Conservation (phyloP, 2,888 invertebrate species). For the Trichogramma evanescens region DNA sequence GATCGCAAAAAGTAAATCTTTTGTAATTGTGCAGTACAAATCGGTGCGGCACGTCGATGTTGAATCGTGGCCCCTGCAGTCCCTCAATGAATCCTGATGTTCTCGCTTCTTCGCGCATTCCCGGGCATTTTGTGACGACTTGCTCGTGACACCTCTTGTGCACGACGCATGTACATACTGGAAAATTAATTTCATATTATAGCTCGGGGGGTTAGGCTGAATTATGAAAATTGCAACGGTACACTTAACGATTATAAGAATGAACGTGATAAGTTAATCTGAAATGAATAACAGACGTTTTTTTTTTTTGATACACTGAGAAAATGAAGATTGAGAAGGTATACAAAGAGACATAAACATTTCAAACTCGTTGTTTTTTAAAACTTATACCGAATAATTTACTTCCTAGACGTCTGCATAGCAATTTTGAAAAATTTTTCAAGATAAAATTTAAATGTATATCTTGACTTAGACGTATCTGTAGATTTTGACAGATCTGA, state of each 20-base stretch:
- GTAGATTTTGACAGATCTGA: too few species aligned
- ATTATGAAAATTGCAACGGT: background rate
- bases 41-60: slow-evolving; percentile 96
- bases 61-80: slow-evolving; percentile 78
- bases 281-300: background rate
- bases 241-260: slow-evolving; percentile 1
- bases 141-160: slow-evolving; percentile 97
- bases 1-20: slow-evolving; percentile 98
- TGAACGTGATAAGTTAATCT: background rate
- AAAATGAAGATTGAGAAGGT: slow-evolving; percentile 17
- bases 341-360: background rate
- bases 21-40: slow-evolving; percentile 95
- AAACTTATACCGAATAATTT: too few species aligned
- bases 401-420: too few species aligned
- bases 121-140: slow-evolving; percentile 98
- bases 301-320: slow-evolving; percentile 2
- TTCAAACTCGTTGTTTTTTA: too few species aligned
- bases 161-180: slow-evolving; percentile 98
- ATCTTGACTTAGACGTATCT: too few species aligned
- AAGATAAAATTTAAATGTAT: too few species aligned
- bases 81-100: slow-evolving; percentile 51
- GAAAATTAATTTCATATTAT: slow-evolving; percentile 32
- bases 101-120: slow-evolving; percentile 75
- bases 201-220: background rate
- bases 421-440: too few species aligned